Evolutionary conservation across 2,113 vertebrate genomes (phyloP).

Genomic region (Phylloscopus trochilus): DNA sequence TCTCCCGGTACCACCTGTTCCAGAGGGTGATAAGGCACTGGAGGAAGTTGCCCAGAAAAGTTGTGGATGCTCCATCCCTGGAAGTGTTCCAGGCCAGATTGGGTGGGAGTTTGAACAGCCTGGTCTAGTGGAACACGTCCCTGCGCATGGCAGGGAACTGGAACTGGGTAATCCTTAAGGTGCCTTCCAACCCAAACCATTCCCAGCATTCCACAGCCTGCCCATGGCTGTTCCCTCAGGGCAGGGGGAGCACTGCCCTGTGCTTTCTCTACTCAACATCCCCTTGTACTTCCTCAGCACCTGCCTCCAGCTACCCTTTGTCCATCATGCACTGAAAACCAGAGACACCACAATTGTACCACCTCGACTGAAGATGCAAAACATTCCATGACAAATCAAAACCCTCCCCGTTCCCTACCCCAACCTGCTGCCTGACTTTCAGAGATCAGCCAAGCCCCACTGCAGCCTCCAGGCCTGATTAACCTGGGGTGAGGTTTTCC

Average conservation of each 20-base stretch:
- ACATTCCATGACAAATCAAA: not conserved
- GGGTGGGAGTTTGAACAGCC: not conserved
- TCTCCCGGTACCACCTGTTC: not conserved
- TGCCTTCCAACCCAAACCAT: not conserved
- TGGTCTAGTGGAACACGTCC: fast-evolving
- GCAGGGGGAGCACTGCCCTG: not conserved
- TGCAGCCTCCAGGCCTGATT: not conserved
- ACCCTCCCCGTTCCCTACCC: fast-evolving
- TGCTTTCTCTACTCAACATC: not conserved
- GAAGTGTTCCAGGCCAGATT: not conserved
- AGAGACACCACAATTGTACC: not conserved
- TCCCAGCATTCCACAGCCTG: not conserved
- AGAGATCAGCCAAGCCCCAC: not conserved
- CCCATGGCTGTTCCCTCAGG: not conserved
- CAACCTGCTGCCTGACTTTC: not conserved
- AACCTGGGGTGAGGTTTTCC: not conserved
- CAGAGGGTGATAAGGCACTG: not conserved
- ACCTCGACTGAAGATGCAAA: fast-evolving
- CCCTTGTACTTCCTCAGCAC: not conserved
- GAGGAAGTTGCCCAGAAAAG: not conserved
- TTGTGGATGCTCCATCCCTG: not conserved
- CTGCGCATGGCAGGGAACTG: not conserved
- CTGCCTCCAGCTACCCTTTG: not conserved
- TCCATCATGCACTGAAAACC: not conserved
- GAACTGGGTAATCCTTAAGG: not conserved